These are phyloP conservation scores for Centrocercus urophasianus DNA, from an alignment of 2,113 vertebrate genomes.

Conservation along the genomic window DNA sequence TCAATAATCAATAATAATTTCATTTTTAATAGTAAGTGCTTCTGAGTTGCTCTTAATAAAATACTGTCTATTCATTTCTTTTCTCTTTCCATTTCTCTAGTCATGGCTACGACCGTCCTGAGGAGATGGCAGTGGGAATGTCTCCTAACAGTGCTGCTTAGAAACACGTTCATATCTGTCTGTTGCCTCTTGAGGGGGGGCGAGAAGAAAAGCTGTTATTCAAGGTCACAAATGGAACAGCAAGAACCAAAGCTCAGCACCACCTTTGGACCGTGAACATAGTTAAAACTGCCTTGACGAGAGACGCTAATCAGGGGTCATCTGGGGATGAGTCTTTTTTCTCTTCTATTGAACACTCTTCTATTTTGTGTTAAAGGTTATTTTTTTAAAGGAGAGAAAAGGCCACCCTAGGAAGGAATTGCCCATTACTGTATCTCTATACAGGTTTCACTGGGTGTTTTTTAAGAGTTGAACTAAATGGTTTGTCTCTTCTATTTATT, in stretches of 20 bases:
- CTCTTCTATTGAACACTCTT: slow-evolving; percentile 55
- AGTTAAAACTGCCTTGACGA: slow-evolving; percentile 43
- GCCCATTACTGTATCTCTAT: slow-evolving; percentile 33
- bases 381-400: slow-evolving; percentile 66
- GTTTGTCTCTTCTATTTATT: slow-evolving; percentile 80
- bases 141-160: slow-evolving; percentile 36
- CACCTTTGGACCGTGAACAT: slow-evolving; percentile 32
- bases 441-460: slow-evolving; percentile 52
- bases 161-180: neutral
- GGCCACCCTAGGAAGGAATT: slow-evolving; percentile 44
- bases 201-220: slow-evolving; percentile 1
- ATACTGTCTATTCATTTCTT: neutral
- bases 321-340: slow-evolving; percentile 23
- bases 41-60: neutral
- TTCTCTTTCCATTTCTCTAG: slow-evolving; percentile 61
- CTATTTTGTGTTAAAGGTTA: slow-evolving; percentile 71
- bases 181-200: neutral
- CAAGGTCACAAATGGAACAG: neutral
- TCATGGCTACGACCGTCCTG: slow-evolving; percentile 78
- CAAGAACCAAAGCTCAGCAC: slow-evolving; percentile 35
- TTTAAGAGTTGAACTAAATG: slow-evolving; percentile 67
- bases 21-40: neutral
- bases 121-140: slow-evolving; percentile 32
- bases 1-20: neutral
- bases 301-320: slow-evolving; percentile 46